These are phyloP conservation scores for Autographa pulchrina DNA, from an alignment of 2,888 invertebrate species.

Conservation along the genomic window DNA sequence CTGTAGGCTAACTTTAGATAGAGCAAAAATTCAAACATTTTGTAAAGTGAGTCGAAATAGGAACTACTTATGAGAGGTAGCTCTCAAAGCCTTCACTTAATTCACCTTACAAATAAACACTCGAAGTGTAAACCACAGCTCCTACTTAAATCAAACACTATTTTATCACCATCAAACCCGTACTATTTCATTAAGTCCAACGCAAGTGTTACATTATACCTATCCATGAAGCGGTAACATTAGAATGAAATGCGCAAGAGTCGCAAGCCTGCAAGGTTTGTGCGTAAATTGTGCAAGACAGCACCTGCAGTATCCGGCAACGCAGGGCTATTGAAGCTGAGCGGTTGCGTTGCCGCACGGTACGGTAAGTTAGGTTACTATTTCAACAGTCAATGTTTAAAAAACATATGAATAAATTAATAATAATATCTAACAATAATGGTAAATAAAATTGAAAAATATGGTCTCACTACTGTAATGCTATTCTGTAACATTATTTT, in stretches of 20 bases:
- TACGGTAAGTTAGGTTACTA: background rate
- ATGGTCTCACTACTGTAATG: no score
- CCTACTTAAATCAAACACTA: background rate
- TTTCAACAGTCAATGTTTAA: background rate
- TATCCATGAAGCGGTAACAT: constrained; percentile 45
- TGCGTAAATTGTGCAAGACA: constrained; percentile 60
- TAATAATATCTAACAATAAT: no score
- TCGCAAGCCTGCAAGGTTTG: constrained; percentile 41
- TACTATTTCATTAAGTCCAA: constrained; percentile 21
- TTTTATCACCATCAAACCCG: background rate
- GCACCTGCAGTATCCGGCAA: constrained; percentile 61
- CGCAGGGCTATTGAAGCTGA: constrained; percentile 16
- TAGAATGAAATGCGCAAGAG: constrained; percentile 52
- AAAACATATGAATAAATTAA: no score
- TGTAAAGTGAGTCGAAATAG: no score
- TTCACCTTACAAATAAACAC: background rate
- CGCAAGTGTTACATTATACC: constrained; percentile 32
- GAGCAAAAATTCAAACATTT: no score
- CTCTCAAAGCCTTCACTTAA: background rate
- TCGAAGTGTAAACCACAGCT: no score
- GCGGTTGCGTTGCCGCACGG: background rate
- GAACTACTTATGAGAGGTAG: background rate
- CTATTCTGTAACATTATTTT: no score
- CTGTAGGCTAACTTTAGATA: no score
- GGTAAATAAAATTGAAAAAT: no score